Base-by-base conservation (phyloP, 1,140 invertebrate species). In the Musca vetustissima region DNA sequence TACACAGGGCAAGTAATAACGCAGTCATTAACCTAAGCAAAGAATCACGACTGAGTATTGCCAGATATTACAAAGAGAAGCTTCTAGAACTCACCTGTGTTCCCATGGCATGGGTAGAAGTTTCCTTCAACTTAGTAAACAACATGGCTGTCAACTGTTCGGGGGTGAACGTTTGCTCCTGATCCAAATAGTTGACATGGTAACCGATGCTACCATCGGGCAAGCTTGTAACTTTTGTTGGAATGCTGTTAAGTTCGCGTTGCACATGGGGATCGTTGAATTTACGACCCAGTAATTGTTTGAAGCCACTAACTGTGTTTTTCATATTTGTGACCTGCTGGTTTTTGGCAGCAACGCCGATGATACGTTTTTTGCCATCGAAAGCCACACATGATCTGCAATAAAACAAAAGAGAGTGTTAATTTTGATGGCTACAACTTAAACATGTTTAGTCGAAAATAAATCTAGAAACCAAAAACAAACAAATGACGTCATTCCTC, bases 111-210 rank as follows among this genome's bases (percentile, higher is more conserved):
- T 82, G 87, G 74, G 95, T 92, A 15, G 97, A 93, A 66, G 90
- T 93, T 75, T 96, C 92, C 83, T 98, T 99, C 55, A 99, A 85
- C 84, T 99, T 99, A 47, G 96, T 98, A 71, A 99, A 91, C 17
- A 99, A 85, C 94, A 98, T 98, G 14, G 94, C 96, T 24, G 94
- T 92, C 75, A 99, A 89, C 86, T 99, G 98, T 84, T 97, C 94
- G 0, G 96, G 92, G n/a, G 90, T 89, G 82, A 99, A 98, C 14
- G 90, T 83, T 70, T 93, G 89, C 64, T 93, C 89, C 83, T 98
- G 91, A 69, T 89, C 90, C 73, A 97, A 85, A 83, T 98, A 98
- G 74, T 91, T 89, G 66, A 97, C 94, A 87, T 93, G 80, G 74
- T 96, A 91, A 61, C 92, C 92, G 76, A 94, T 90, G 67, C 86